Percentiles rank a stretch among this genome's conserved stretches.
Conservation (phyloP, 2,113 vertebrate genomes). For the Lamprotornis superbus region DNA sequence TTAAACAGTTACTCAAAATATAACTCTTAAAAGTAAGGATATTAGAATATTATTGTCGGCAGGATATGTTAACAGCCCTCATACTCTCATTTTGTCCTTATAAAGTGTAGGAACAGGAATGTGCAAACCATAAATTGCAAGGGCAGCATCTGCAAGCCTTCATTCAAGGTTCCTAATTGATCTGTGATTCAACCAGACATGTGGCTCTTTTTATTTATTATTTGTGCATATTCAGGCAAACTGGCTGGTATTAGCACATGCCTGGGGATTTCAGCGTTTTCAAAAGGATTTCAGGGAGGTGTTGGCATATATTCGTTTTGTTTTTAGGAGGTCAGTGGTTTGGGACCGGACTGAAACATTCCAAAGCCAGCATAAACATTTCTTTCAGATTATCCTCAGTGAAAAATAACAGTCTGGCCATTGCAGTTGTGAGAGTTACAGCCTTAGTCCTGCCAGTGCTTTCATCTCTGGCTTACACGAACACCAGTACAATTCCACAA, state of each 20-base stretch:
- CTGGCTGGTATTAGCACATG: not conserved
- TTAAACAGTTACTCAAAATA: not conserved
- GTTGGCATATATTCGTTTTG: not conserved
- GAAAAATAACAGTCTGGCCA: not conserved
- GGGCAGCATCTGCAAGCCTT: conserved; percentile 20
- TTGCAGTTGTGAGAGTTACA: not conserved
- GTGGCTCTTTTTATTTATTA: not conserved
- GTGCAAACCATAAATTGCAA: not conserved
- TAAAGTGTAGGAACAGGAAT: not conserved
- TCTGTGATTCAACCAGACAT: not conserved
- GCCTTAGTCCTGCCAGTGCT: not conserved
- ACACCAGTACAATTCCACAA: not conserved
- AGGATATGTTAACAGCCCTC: not conserved
- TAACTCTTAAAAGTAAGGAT: not conserved
- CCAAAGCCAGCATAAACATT: conserved; percentile 5
- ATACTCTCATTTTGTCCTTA: not conserved
- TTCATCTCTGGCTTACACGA: not conserved
- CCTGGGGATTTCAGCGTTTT: not conserved
- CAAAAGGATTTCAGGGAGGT: not conserved
- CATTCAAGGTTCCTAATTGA: not conserved
- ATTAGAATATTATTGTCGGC: not conserved
- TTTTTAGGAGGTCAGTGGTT: not conserved
- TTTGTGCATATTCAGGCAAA: conserved; percentile 3
- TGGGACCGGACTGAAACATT: not conserved
- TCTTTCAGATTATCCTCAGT: not conserved